Evolutionary conservation across 2,888 invertebrate species (phyloP).

Genomic region (Catocala nupta): DNA sequence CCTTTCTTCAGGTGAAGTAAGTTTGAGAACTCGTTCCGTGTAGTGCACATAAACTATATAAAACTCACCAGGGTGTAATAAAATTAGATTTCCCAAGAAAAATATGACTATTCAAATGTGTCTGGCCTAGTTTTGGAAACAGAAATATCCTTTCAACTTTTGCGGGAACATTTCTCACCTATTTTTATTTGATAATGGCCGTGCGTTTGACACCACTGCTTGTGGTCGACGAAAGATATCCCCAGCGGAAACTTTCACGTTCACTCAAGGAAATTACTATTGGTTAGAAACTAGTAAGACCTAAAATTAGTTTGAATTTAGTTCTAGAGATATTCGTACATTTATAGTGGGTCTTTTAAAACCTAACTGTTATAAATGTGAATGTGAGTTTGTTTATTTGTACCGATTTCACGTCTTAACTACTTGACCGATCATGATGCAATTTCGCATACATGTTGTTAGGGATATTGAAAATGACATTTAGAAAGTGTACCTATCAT

Average conservation of each 20-base stretch:
- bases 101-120: conserved; percentile 11
- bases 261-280: background rate
- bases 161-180: conserved; percentile 19
- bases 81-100: background rate
- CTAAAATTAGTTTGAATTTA: background rate
- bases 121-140: conserved; percentile 19
- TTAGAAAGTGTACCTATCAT: too few relatives aligned
- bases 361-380: too few relatives aligned
- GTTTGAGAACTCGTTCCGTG: too few relatives aligned
- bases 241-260: conserved; percentile 6
- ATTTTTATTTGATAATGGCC: conserved; percentile 26
- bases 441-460: too few relatives aligned
- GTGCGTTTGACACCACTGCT: conserved; percentile 21
- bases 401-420: too few relatives aligned
- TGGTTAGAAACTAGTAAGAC: background rate
- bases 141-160: conserved; percentile 24
- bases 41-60: too few relatives aligned
- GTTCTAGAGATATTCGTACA: too few relatives aligned
- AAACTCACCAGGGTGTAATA: background rate
- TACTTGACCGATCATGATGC: too few relatives aligned
- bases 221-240: conserved; percentile 16
- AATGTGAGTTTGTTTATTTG: too few relatives aligned
- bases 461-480: too few relatives aligned
- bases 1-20: too few relatives aligned
- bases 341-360: too few relatives aligned